Evolutionary conservation across 2,113 vertebrate genomes (phyloP).

Genomic region (Thalassarche chlororhynchos): DNA sequence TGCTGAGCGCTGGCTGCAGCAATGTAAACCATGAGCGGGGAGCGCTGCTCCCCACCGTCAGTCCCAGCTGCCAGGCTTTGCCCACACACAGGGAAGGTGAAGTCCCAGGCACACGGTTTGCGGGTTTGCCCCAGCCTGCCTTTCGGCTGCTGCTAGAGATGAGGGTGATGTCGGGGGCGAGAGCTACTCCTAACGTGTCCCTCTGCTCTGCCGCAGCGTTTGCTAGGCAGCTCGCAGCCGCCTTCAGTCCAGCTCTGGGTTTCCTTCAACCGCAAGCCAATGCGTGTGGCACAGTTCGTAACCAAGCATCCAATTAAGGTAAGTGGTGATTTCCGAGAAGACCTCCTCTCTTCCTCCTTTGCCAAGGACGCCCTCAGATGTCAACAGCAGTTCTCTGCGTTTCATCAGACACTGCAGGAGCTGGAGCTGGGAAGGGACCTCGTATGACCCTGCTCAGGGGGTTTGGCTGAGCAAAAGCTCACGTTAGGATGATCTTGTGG

Average conservation of each 20-base stretch:
- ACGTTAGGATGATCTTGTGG: fast-evolving
- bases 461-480: background rate
- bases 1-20: background rate
- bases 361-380: background rate
- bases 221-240: slow-evolving; percentile 77
- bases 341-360: background rate
- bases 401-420: background rate
- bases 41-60: background rate
- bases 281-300: slow-evolving; percentile 91
- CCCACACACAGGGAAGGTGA: fast-evolving
- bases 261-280: slow-evolving; percentile 94
- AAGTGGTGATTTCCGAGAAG: slow-evolving; percentile 48
- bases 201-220: slow-evolving; percentile 72
- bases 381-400: background rate
- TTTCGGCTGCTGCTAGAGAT: background rate
- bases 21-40: background rate
- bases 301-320: slow-evolving; percentile 95
- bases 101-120: fast-evolving
- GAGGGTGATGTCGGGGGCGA: background rate
- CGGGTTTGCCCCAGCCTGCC: background rate
- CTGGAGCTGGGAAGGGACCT: background rate
- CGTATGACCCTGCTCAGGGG: fast-evolving
- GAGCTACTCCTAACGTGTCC: background rate
- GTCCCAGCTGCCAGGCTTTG: background rate
- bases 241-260: slow-evolving; percentile 95